Conservation (phyloP, 2,113 vertebrate species). For the Thunnus maccoyii region DNA sequence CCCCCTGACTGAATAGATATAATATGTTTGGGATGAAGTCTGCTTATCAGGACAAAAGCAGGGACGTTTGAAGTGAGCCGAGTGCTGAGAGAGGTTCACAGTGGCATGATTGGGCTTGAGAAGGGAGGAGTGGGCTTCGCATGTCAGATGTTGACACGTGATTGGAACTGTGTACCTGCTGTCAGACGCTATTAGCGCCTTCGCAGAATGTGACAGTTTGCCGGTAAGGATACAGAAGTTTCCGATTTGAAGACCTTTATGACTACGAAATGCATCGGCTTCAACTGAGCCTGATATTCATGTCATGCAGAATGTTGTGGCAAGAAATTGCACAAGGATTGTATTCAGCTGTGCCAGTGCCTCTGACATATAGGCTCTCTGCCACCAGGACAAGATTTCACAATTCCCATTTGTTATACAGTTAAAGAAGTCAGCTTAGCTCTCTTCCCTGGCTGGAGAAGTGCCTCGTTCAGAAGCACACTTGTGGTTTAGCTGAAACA, state of each 20-base stretch:
- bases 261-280: conserved; percentile 1
- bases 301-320: conserved; percentile 37
- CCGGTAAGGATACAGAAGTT: conserved; percentile 13
- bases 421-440: conserved; percentile 4
- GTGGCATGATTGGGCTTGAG: conserved; percentile 64
- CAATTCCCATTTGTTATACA: conserved; percentile 47
- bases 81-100: conserved; percentile 39
- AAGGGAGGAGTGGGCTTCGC: conserved; percentile 23
- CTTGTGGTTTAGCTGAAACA: conserved; percentile 35
- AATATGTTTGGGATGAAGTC: conserved; percentile 67
- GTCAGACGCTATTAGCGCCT: conserved; percentile 34
- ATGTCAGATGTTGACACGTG: conserved; percentile 48
- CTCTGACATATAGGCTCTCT: conserved; percentile 45
- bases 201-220: conserved; percentile 37
- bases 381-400: conserved; percentile 49
- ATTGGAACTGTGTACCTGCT: conserved; percentile 45
- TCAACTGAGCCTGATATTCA: conserved; percentile 27
- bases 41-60: conserved; percentile 57
- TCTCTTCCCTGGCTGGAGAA: conserved; percentile 14
- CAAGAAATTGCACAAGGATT: conserved; percentile 27
- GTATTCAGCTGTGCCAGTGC: conserved; percentile 23
- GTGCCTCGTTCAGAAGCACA: conserved; percentile 18
- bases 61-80: conserved; percentile 34
- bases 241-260: conserved; percentile 23
- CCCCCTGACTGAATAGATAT: conserved; percentile 62